Conservation (phyloP, 2,797 vertebrate genomes). For the Lindbergichthys nudifrons region DNA sequence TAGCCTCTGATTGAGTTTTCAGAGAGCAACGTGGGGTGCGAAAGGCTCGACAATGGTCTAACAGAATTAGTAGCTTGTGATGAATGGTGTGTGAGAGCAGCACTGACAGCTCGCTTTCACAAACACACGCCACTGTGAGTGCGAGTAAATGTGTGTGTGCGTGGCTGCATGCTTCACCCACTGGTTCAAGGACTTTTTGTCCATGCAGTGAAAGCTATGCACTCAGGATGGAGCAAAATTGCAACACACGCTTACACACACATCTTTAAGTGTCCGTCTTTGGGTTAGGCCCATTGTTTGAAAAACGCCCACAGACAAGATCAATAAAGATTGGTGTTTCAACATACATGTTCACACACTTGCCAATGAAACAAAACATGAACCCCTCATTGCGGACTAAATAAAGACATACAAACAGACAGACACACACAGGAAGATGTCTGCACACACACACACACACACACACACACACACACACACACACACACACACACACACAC, state of each 20-base stretch:
- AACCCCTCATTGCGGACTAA: slow-evolving; percentile 56
- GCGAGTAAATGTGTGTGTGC: slow-evolving; percentile 5
- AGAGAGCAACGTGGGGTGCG: slow-evolving; percentile 93
- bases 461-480: slow-evolving; percentile 8
- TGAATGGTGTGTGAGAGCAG: slow-evolving; percentile 97
- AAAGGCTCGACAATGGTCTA: slow-evolving; percentile 97
- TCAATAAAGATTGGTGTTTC: slow-evolving; percentile 60
- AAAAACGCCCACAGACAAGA: slow-evolving; percentile 50
- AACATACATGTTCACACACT: slow-evolving; percentile 39
- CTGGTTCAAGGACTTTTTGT: slow-evolving; percentile 90
- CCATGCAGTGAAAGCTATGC: slow-evolving; percentile 52
- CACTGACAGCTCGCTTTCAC: slow-evolving; percentile 95
- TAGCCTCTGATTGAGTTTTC: slow-evolving; percentile 98
- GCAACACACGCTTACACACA: slow-evolving; percentile 19
- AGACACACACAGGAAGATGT: slow-evolving; percentile 4
- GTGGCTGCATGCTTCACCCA: slow-evolving; percentile 53
- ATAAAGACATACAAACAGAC: slow-evolving; percentile 54
- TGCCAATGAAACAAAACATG: slow-evolving; percentile 49
- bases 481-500: slow-evolving; percentile 20
- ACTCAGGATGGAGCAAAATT: slow-evolving; percentile 42
- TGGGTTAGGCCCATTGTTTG: slow-evolving; percentile 35
- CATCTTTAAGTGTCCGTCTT: slow-evolving; percentile 24
- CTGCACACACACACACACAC: slow-evolving; percentile 12
- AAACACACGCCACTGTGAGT: slow-evolving; percentile 81
- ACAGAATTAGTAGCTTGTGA: slow-evolving; percentile 98